Base-by-base conservation (phyloP, 2,797 vertebrate species). In the Chanos chanos region DNA sequence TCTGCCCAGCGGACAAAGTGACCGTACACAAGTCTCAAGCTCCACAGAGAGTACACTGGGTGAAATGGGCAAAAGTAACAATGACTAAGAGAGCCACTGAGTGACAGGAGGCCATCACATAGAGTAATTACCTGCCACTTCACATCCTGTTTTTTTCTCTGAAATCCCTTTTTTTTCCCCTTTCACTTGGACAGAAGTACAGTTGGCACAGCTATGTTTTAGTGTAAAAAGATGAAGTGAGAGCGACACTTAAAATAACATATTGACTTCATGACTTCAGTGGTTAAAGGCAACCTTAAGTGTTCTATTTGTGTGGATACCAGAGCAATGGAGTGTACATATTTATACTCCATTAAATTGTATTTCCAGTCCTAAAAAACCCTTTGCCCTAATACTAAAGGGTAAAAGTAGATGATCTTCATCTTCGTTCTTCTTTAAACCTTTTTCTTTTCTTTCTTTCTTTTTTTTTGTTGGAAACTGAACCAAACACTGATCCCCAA, bases 71-170 rank as follows among this genome's bases (percentile, higher is more conserved):
- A 54, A 50, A 74, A 78, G 80, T 80, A 85, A 85, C 83, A 86
- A 86, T 81, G 73, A 80, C 25, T 73, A 36, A 43, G 40, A 68
- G 65, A 80, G 64, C 76, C 78, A 78, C 77, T 81, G 69, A 70
- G 53, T 77, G 80, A 84, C 81, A 76, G 76, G 69, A 70, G 75
- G 77, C 77, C 78, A 75, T 83, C 76, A 70, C 68, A 25, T 44
- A 77, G 75, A 83, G 83, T 83, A 88, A 89, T 87, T 87, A 81
- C 81, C 83, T 85, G 86, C 85, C 83, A 80, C 76, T 76, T 76
- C 79, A 70, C 4, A 53, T 61, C 77, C 77, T 76, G 63, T 79
- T 82, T 83, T 75, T 77, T 76, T 76, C 80, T 78, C 82, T 77
- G 74, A 84, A 63, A 83, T 77, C 69, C 63, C 53, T 6, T 50